Conservation (phyloP, 1,140 invertebrate species). For the Lepidurus apus region DNA sequence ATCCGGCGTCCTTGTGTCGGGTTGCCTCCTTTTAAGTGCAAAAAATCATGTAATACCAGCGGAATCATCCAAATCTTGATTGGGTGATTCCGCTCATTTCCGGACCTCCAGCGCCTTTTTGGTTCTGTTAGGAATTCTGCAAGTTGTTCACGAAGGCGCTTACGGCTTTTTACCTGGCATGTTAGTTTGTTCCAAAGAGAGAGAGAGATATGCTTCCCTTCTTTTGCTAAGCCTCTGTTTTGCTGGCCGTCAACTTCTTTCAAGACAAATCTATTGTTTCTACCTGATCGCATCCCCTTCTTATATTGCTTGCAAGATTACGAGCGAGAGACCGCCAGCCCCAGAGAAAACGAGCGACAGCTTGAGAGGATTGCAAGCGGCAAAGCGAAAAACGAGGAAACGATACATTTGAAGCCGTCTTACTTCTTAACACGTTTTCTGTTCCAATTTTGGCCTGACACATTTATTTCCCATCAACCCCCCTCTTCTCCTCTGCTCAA, state of each 20-base stretch:
- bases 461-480: constrained; percentile 8
- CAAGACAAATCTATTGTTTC: constrained; percentile 16
- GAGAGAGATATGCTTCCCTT: not conserved
- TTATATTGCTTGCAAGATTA: not conserved
- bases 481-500: not conserved
- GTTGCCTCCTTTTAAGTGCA: too few species aligned
- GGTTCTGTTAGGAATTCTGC: not conserved
- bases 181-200: not conserved
- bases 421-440: constrained; percentile 9
- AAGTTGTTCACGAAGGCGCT: not conserved
- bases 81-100: not conserved
- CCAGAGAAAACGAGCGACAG: not conserved
- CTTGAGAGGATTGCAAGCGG: constrained; percentile 17
- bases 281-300: not conserved
- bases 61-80: not conserved
- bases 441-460: not conserved
- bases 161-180: constrained; percentile 16
- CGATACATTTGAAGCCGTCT: not conserved
- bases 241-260: not conserved
- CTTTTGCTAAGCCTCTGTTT: not conserved
- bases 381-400: not conserved
- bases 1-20: too few species aligned
- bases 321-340: not conserved
- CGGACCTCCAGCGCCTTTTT: not conserved
- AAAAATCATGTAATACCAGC: too few species aligned